Evolutionary conservation across 2,888 invertebrate species (phyloP).

Genomic region (Drosophila sordidapex): DNA sequence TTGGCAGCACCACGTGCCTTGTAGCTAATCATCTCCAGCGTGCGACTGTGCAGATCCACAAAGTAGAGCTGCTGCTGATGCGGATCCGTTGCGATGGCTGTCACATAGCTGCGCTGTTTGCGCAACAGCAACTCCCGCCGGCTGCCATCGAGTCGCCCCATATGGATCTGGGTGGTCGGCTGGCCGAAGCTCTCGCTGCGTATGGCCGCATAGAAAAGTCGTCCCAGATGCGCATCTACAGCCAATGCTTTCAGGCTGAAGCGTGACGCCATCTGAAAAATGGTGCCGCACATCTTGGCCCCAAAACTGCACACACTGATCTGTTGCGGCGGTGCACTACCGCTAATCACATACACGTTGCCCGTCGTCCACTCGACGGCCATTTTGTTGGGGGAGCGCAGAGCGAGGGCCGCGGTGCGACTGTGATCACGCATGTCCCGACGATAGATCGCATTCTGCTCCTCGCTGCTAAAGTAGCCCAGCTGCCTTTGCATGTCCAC

Average conservation of each 20-base stretch:
- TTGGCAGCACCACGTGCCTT: constrained; percentile 3
- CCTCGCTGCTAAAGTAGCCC: constrained; percentile 86
- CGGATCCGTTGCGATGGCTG: constrained; percentile 85
- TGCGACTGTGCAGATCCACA: constrained; percentile 88
- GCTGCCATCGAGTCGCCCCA: constrained; percentile 86
- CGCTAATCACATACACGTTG: constrained; percentile 88
- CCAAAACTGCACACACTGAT: constrained; percentile 87
- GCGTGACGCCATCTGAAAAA: constrained; percentile 86
- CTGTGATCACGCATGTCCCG: constrained; percentile 72
- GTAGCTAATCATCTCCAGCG: constrained; percentile 86
- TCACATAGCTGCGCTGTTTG: constrained; percentile 82
- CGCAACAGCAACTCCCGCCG: constrained; percentile 84
- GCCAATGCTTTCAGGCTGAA: constrained; percentile 87
- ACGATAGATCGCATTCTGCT: constrained; percentile 84
- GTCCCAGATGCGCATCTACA: constrained; percentile 87
- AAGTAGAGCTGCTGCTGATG: constrained; percentile 90
- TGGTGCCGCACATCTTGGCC: constrained; percentile 86
- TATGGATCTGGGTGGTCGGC: constrained; percentile 86
- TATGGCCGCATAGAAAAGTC: constrained; percentile 87
- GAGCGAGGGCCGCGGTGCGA: constrained; percentile 78
- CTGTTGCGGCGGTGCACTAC: constrained; percentile 85
- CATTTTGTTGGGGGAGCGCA: constrained; percentile 86
- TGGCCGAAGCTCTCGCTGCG: constrained; percentile 85
- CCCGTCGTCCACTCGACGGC: constrained; percentile 89
- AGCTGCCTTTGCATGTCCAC: constrained; percentile 84